Evolutionary conservation across 1,140 invertebrate species (phyloP).

Genomic region (Eurosta solidaginis): DNA sequence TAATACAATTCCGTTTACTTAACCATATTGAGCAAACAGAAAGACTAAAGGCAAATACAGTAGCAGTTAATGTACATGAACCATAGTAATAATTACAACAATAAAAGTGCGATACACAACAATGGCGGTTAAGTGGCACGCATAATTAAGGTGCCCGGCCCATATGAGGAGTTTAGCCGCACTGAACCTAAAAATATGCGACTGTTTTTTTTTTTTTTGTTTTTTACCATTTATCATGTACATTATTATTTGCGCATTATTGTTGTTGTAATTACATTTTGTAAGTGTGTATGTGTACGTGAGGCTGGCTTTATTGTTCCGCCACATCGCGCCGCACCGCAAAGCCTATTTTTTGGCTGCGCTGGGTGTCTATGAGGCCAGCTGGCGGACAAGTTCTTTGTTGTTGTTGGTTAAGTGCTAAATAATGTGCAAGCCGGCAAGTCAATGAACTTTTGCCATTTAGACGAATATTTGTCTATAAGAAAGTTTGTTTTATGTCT

Average conservation of each 20-base stretch:
- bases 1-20: not conserved
- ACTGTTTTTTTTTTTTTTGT: too few relatives aligned
- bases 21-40: not conserved
- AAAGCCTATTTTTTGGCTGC: not conserved
- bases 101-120: not conserved
- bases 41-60: not conserved
- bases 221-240: not conserved
- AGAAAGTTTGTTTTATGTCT: not conserved
- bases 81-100: not conserved
- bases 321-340: not conserved
- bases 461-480: too few relatives aligned
- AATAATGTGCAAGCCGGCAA: not conserved
- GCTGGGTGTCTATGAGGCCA: not conserved
- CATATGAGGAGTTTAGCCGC: slow-evolving; percentile 3
- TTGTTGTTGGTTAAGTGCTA: not conserved
- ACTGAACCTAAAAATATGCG: slow-evolving; percentile 4
- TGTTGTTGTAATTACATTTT: not conserved
- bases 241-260: not conserved
- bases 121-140: not conserved
- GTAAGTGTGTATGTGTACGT: not conserved
- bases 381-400: not conserved
- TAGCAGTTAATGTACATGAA: too few relatives aligned
- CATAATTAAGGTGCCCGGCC: not conserved
- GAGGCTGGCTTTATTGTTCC: not conserved
- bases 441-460: not conserved